These are phyloP conservation scores for Apostichopus parvimensis DNA, from an alignment of 35 echinoderm and acorn worm genomes.

Conservation along the genomic window DNA sequence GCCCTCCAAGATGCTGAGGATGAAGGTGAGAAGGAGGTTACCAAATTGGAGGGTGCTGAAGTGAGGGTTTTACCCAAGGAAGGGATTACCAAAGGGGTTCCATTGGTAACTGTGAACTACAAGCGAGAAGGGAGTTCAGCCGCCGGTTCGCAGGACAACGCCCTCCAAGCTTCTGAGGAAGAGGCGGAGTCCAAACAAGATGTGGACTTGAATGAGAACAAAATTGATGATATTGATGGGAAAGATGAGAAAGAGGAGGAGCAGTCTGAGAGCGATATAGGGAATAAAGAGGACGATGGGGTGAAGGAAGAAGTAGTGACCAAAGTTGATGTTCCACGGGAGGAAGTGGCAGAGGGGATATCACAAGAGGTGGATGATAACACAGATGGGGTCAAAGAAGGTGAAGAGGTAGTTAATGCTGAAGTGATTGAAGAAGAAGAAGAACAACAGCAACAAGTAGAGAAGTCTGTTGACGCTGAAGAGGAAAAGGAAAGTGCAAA, in stretches of 20 bases:
- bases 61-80: not conserved
- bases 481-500: not conserved
- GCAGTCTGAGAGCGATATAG: not conserved
- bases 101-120: not conserved
- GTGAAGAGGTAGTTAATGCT: not conserved
- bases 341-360: not conserved
- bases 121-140: not conserved
- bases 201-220: not conserved
- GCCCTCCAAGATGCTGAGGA: not conserved
- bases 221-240: not conserved
- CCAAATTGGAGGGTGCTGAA: not conserved
- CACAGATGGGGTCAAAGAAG: not conserved
- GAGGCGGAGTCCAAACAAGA: not conserved
- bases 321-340: not conserved
- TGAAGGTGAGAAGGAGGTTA: not conserved
- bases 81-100: not conserved
- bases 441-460: not conserved
- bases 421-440: not conserved
- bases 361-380: not conserved
- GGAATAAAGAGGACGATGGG: not conserved
- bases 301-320: not conserved
- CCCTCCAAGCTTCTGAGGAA: not conserved
- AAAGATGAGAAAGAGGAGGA: not conserved
- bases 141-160: not conserved
- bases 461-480: not conserved